Evolutionary conservation across 1,140 invertebrate genomes (phyloP), one percentile per base, ranked within the genome.

Genomic region (Euura saliciscinereae): DNA sequence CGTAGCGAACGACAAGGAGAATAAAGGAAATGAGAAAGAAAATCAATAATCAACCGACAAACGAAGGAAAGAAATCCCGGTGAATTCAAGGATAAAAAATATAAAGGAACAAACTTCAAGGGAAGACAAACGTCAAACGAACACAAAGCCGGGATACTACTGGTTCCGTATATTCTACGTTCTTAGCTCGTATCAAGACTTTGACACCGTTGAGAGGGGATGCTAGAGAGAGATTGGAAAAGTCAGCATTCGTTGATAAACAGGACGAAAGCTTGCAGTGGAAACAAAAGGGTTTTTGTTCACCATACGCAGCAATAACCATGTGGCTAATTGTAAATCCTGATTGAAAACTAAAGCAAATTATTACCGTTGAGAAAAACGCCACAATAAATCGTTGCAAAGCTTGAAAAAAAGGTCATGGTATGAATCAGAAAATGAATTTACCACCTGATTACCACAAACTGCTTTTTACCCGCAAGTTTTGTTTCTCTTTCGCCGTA

Each of bases 1-100:
- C 28, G 4, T 7, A 0, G 51, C 8, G 4, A 10, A 28, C 28
- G 66, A 67, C 28, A 67, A 28, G 66, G 66, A 67, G 42, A 28
- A 44, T 28, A 67, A 28, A 67, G 66, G 43, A 67, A 67, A 67
- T 67, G 66, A 67, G 10, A 8, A 28, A 28, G 66, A 28, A 67
- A 67, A 67, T 67, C 66, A 67, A 67, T 67, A 28, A 67, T 28
- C 66, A 67, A 42, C 66, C 66, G 43, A 44, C 43, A 67, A 67
- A 67, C 66, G 66, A 67, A 28, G 4, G 3, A 4, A 28, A 44
- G 28, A 42, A 42, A 11, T 11, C 5, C 8, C 8, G 8, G 51
- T 11, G 51, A 59, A 59, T 59, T n/a, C 51, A 28, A 28, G 28
- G 28, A 28, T 28, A 28, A 28, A 28, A 28, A 28, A 28, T 28